Evolutionary conservation across 2,888 invertebrate genomes (phyloP).

Genomic region (Spilarctia lutea): DNA sequence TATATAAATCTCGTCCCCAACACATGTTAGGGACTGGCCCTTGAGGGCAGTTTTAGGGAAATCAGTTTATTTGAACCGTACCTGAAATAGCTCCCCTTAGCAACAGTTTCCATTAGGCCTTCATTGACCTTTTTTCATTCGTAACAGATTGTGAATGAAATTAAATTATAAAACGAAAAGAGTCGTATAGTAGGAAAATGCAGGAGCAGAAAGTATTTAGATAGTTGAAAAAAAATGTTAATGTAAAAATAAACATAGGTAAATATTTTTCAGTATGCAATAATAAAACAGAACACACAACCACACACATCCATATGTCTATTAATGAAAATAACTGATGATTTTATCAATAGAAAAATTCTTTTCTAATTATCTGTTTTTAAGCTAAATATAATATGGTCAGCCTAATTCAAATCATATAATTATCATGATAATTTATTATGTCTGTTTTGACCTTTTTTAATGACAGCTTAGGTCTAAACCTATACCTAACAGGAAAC

Average conservation of each 20-base stretch:
- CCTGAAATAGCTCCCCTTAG: not conserved
- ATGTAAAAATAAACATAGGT: no score
- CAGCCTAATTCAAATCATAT: no score
- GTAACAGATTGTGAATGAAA: no score
- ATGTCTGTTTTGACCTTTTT: not conserved
- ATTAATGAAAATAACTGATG: no score
- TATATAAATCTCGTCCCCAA: not conserved
- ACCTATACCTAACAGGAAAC: not conserved
- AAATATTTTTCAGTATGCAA: no score
- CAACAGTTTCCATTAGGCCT: not conserved
- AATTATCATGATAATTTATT: not conserved
- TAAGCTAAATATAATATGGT: no score
- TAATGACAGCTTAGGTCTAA: not conserved
- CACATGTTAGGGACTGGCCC: not conserved
- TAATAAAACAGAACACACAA: no score
- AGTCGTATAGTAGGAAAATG: not conserved
- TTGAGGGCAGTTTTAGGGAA: not conserved
- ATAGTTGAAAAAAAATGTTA: no score
- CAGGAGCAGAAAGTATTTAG: not conserved
- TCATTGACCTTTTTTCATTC: not conserved
- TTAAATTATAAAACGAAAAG: no score
- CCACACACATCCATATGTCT: no score
- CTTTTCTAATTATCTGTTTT: not conserved
- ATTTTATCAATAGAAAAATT: not conserved
- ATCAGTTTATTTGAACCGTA: conserved; percentile 1